phyloP scores from a whole-genome alignment of 2,113 vertebrate genomes.

The Lophotis ruficrista region DNA sequence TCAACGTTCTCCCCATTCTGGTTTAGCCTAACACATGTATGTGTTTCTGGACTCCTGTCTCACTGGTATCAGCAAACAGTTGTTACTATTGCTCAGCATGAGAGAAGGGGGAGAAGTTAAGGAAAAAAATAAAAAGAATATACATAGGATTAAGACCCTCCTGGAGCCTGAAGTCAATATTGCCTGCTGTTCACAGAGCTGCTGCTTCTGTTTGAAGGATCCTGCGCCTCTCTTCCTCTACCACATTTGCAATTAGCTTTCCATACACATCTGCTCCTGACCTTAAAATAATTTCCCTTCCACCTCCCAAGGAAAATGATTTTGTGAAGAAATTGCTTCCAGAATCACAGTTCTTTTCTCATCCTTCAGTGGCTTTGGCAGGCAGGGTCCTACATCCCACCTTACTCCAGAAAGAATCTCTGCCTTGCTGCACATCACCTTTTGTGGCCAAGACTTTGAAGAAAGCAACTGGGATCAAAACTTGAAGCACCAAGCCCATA shows the following conservation, averaged over 20 bases:
- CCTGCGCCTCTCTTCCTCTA: not conserved
- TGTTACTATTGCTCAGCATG: not conserved
- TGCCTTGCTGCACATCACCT: not conserved
- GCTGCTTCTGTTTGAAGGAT: conserved; percentile 9
- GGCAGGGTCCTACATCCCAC: not conserved
- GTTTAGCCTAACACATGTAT: not conserved
- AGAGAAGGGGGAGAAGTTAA: not conserved
- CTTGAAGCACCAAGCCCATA: not conserved
- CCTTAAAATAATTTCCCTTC: conserved; percentile 9
- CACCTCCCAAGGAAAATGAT: not conserved
- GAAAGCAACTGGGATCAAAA: not conserved
- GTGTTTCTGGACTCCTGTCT: not conserved
- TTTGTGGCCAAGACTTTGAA: not conserved
- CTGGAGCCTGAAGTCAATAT: not conserved
- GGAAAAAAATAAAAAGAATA: not conserved
- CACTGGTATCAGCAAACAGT: not conserved
- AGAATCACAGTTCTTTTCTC: conserved; percentile 7
- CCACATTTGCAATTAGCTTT: conserved; percentile 30
- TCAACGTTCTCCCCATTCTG: not conserved
- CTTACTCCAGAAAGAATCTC: not conserved
- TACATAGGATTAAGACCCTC: not conserved
- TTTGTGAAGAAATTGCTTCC: conserved; percentile 11
- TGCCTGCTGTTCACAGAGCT: not conserved
- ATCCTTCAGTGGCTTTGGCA: not conserved
- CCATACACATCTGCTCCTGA: not conserved